Evolutionary conservation across 2,797 vertebrate genomes (phyloP), one percentile per base, ranked within the genome.

Genomic region (Melanotaenia trifasciata): DNA sequence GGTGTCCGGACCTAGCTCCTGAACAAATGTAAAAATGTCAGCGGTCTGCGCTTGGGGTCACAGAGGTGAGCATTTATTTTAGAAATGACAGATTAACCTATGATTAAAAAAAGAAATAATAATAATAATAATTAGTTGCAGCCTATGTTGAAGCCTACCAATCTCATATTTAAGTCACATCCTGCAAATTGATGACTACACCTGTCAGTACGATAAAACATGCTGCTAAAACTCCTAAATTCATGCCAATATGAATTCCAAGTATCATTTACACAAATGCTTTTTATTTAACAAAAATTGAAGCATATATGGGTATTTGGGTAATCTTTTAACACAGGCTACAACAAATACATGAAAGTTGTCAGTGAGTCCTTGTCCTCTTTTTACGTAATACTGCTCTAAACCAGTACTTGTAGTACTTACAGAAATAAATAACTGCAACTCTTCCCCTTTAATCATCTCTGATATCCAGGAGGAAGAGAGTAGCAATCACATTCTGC

Each of bases 401-500:
- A 58, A 56, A 64, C 54, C 65, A 75, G 58, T 58, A 74, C 67
- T 76, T 62, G 74, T 80, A 85, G 79, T 84, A 82, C 82, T 88
- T 81, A 28, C 28, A 28, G 57, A 81, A 72, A 68, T 76, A 83
- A 85, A 90, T 81, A 85, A 84, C 74, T 56, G 20, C 65, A 58
- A 70, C 68, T 62, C 83, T 80, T 64, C 71, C 83, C 78, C 58
- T 81, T 54, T 62, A 76, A 62, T 78, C 80, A 84, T 88, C 77
- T 82, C 78, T 80, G 76, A 81, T 77, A 82, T 80, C 65, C 74
- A 51, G 65, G 51, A 61, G 70, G 66, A 87, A 83, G 76, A 75
- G 69, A 84, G 86, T 85, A 59, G 72, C 73, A 85, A 83, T 83
- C 80, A 67, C 71, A 81, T 81, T 71, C 74, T 81, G 67, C 83